Evolutionary conservation across 2,113 vertebrate species (phyloP).

Genomic region (Chamaetylas fuelleborni): DNA sequence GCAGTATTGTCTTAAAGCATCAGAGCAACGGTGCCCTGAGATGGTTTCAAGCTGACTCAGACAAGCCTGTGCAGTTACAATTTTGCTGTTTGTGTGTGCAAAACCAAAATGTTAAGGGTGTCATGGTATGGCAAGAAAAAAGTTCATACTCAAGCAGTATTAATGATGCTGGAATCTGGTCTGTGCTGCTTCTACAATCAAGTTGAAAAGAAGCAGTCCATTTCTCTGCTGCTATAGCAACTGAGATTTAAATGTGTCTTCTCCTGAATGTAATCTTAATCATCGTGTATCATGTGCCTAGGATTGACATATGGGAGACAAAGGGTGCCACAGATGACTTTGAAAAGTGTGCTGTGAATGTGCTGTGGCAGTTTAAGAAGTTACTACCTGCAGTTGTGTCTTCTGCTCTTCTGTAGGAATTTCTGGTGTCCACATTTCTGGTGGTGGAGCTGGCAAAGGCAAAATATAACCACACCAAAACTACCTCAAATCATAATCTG

Average conservation of each 20-base stretch:
- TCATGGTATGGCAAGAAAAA: neutral
- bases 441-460: neutral
- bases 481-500: neutral
- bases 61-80: neutral
- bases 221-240: constrained; percentile 10
- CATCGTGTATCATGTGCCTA: neutral
- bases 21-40: neutral
- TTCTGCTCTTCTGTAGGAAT: neutral
- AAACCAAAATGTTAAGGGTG: neutral
- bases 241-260: neutral
- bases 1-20: neutral
- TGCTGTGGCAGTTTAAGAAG: neutral
- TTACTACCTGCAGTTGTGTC: neutral
- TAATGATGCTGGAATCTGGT: neutral
- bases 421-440: neutral
- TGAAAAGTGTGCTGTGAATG: neutral
- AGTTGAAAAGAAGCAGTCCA: neutral
- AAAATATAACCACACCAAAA: neutral
- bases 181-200: neutral
- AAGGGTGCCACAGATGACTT: neutral
- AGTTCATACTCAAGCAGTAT: neutral
- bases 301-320: neutral
- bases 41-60: neutral
- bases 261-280: neutral
- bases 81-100: neutral